Percentiles rank a stretch among this genome's conserved stretches.
Conservation (phyloP, 2,797 vertebrate species). For the Siniperca undulata region DNA sequence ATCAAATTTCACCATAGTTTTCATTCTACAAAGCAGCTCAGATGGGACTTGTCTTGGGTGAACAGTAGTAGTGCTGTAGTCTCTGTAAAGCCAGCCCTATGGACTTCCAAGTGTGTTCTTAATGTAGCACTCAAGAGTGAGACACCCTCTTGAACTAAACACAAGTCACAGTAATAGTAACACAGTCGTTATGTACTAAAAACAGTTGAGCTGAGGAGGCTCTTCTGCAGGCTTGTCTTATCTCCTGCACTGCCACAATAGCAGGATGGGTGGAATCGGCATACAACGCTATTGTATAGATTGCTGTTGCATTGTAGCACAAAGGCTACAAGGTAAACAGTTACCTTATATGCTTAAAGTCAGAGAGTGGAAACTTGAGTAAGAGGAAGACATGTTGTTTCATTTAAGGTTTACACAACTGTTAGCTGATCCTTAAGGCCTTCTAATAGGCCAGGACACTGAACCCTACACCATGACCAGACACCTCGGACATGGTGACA, state of each 20-base stretch:
- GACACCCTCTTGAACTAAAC: constrained; percentile 36
- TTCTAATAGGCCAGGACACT: background rate
- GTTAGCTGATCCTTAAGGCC: constrained; percentile 20
- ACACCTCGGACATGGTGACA: constrained; percentile 2
- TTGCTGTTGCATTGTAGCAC: constrained; percentile 21
- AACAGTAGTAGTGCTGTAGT: constrained; percentile 16
- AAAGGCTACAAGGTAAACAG: constrained; percentile 20
- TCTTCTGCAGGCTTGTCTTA: constrained; percentile 45
- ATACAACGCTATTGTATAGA: background rate
- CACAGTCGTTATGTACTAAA: constrained; percentile 17
- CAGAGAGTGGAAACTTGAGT: constrained; percentile 29
- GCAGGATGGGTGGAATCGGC: constrained; percentile 1
- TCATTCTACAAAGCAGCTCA: constrained; percentile 23
- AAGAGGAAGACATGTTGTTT: background rate
- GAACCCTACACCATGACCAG: constrained; percentile 7
- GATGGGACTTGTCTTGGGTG: background rate
- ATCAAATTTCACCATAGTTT: constrained; percentile 66
- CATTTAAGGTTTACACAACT: constrained; percentile 2
- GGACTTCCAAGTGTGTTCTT: constrained; percentile 44
- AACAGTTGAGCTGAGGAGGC: constrained; percentile 30
- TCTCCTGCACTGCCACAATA: constrained; percentile 46
- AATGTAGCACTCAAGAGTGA: constrained; percentile 34
- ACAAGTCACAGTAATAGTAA: constrained; percentile 27
- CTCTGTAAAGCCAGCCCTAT: constrained; percentile 22
- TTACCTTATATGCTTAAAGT: background rate